Conservation (phyloP, 2,113 vertebrate genomes). For the Datnioides undecimradiatus region DNA sequence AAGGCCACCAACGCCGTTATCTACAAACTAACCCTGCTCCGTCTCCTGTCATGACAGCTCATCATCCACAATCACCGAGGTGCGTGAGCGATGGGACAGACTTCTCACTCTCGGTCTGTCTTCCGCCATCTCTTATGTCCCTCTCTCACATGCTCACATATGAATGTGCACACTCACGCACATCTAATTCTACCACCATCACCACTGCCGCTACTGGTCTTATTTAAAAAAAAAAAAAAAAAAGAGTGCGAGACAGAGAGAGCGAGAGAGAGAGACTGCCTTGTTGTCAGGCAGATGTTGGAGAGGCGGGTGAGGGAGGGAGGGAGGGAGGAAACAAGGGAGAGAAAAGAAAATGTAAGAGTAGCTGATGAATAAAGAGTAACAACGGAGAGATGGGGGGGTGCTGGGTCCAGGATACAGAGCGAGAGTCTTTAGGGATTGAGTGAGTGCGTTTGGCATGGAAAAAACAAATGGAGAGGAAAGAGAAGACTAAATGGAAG, state of each 20-base stretch:
- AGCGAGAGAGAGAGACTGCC: slow-evolving; percentile 53
- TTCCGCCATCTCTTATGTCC: not conserved
- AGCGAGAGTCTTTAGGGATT: slow-evolving; percentile 11
- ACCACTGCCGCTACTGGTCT: slow-evolving; percentile 47
- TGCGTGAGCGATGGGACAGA: slow-evolving; percentile 22
- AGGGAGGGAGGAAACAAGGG: slow-evolving; percentile 44
- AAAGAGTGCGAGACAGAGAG: not conserved
- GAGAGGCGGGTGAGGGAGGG: slow-evolving; percentile 54
- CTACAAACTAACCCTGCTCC: slow-evolving; percentile 51
- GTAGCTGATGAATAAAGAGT: slow-evolving; percentile 59
- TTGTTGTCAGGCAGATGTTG: slow-evolving; percentile 86
- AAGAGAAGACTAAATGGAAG: slow-evolving; percentile 32
- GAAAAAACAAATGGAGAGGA: slow-evolving; percentile 6
- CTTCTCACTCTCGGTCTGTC: slow-evolving; percentile 5
- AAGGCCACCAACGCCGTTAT: slow-evolving; percentile 68
- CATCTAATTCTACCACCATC: slow-evolving; percentile 36
- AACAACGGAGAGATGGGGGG: slow-evolving; percentile 56
- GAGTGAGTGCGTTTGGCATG: slow-evolving; percentile 13
- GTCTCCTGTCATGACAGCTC: slow-evolving; percentile 64
- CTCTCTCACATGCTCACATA: slow-evolving; percentile 1
- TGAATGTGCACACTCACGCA: not conserved
- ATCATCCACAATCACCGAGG: slow-evolving; percentile 55
- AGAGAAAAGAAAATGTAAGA: slow-evolving; percentile 53
- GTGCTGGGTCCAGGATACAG: slow-evolving; percentile 56
- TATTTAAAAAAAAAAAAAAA: slow-evolving; percentile 43